These are phyloP conservation scores for Heterohyrax brucei DNA, from an alignment of 2,797 vertebrate species.

Conservation along the genomic window DNA sequence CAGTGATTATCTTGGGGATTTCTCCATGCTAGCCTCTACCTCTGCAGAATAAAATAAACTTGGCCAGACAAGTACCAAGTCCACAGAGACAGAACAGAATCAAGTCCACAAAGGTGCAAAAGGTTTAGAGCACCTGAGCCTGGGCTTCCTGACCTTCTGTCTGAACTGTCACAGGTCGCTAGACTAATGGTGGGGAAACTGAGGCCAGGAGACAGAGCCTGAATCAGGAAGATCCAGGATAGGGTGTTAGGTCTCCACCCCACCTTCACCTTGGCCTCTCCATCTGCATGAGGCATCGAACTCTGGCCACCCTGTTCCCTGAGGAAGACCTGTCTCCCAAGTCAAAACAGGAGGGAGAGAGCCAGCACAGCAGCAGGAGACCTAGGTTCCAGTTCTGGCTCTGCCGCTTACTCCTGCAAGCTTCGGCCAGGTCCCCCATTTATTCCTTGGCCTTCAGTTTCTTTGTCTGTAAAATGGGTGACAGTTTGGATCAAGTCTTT, in stretches of 20 bases:
- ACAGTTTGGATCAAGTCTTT: constrained; percentile 45
- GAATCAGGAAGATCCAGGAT: not conserved
- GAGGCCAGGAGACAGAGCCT: not conserved
- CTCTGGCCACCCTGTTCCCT: not conserved
- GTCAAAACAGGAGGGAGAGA: not conserved
- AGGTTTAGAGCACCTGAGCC: not conserved
- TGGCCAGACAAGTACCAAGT: constrained; percentile 26
- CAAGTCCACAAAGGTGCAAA: too few species aligned
- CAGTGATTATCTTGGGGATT: not conserved
- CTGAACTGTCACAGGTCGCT: not conserved
- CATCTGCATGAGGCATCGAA: not conserved
- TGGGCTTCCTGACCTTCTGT: not conserved
- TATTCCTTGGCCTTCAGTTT: not conserved
- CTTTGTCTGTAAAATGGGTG: constrained; percentile 53
- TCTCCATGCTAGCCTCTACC: constrained; percentile 33
- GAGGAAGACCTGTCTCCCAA: not conserved
- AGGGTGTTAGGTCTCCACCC: not conserved
- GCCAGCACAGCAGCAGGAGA: not conserved
- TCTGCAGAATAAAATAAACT: constrained; percentile 29
- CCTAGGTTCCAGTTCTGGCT: not conserved
- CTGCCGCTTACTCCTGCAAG: not conserved
- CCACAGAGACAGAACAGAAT: not conserved
- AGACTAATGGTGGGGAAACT: not conserved
- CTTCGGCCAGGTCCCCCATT: not conserved
- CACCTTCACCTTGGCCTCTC: too few species aligned